Base-by-base conservation (phyloP, 2,113 vertebrate genomes). In the Hoplias malabaricus region DNA sequence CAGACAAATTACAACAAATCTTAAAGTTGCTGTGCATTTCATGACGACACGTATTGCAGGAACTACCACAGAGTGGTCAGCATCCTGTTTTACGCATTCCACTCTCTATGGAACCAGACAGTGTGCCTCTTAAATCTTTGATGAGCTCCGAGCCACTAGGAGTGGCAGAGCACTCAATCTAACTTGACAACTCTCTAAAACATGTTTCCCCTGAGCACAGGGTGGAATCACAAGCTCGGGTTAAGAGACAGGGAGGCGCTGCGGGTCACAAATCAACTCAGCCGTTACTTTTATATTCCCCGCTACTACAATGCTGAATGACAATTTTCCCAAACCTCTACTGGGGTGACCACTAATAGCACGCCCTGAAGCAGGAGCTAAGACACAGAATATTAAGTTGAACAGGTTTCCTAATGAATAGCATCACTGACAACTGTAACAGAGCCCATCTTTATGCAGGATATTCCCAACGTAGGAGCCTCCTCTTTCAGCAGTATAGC, bases 91-190 rank as follows among this genome's bases (percentile, higher is more conserved):
- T 25, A 59, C 19, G 69, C 25, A 12, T 78, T 25, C n/a, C 43
- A 57, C 69, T 23, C 69, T 23, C 56, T 38, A 38, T 53, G 2
- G 66, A 56, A 77, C 27, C 36, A 54, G 33, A 80, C 48, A 80
- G 82, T 13, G 78, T 36, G 10, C 40, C n/a, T 62, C 40, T 69
- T 83, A 63, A 80, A 80, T 80, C 63, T 83, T 74, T 75, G 42
- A 80, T 78, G 75, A 81, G 65, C 70, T 56, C 36, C 48, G 38
- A 50, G 70, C 14, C 57, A 21, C 40, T 16, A 56, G 63, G 63
- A 77, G 59, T 66, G 75, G 38, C 75, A 80, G 38, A 70, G 65
- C 65, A 75, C 71, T 80, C 70, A 80, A 74, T 83, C 82, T 74
- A 56, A 77, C 19, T 12, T 80, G 82, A 80, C 74, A 78, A 74